These are phyloP conservation scores for Netelia virgata DNA, from an alignment of 2,888 invertebrate genomes.

Conservation along the genomic window DNA sequence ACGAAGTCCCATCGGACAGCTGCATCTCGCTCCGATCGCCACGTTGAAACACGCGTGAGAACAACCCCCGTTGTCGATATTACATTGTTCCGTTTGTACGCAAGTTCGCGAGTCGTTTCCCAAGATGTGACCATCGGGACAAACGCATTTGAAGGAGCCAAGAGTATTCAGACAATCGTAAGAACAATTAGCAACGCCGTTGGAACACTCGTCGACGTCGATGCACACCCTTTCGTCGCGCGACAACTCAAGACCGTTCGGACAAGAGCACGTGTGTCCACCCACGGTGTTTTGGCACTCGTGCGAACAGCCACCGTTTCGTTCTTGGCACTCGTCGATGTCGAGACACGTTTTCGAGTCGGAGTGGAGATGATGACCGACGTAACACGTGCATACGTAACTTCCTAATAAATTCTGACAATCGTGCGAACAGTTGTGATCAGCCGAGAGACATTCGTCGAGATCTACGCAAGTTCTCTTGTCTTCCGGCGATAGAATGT, in stretches of 20 bases:
- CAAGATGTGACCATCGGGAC: constrained; percentile 81
- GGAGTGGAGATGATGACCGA: constrained; percentile 79
- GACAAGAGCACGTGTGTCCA: constrained; percentile 86
- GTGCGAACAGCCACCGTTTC: constrained; percentile 86
- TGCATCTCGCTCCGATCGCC: constrained; percentile 85
- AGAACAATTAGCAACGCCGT: constrained; percentile 84
- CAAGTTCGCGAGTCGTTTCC: constrained; percentile 83
- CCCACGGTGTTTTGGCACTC: constrained; percentile 85
- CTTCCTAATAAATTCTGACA: constrained; percentile 80
- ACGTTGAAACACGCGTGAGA: constrained; percentile 88
- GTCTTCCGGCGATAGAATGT: constrained; percentile 81
- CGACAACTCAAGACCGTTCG: constrained; percentile 84
- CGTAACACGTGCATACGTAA: constrained; percentile 81
- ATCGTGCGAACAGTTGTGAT: constrained; percentile 80
- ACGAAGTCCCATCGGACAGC: constrained; percentile 85
- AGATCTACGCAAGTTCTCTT: constrained; percentile 85
- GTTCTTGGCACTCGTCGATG: constrained; percentile 80
- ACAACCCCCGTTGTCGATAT: constrained; percentile 87
- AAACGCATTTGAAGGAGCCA: constrained; percentile 81
- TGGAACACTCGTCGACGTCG: constrained; percentile 84
- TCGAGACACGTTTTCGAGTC: constrained; percentile 82
- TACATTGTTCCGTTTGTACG: constrained; percentile 86
- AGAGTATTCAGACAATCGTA: constrained; percentile 85
- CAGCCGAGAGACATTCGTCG: constrained; percentile 81
- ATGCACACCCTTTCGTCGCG: constrained; percentile 82